A percentile compares a stretch with the other conserved stretches of the same genome.
phyloP scores from a whole-genome alignment of 2,888 invertebrate genomes.

The Syrphus vitripennis region DNA sequence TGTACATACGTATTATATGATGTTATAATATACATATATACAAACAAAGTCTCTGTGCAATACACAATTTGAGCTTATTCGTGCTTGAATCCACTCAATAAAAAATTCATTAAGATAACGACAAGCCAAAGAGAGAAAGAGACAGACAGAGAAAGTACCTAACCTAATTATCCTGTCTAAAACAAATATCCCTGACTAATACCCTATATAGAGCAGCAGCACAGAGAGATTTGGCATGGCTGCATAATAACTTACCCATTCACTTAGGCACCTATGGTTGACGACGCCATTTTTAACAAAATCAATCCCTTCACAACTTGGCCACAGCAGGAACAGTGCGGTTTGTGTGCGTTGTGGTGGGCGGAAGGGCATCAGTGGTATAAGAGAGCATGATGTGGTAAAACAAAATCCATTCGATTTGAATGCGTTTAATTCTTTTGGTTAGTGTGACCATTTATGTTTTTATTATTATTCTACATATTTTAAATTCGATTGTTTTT shows the following conservation, averaged over 20 bases:
- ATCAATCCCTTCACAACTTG: conserved; percentile 23
- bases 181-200: conserved; percentile 42
- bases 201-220: background rate
- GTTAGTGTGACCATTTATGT: background rate
- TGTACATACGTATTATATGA: background rate
- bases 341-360: background rate
- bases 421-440: background rate
- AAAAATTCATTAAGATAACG: conserved; percentile 68
- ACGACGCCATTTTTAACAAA: conserved; percentile 52
- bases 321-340: background rate
- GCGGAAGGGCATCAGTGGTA: background rate
- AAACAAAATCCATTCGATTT: background rate
- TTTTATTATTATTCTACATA: too few relatives aligned
- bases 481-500: background rate
- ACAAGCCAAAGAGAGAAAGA: conserved; percentile 13
- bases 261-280: conserved; percentile 28
- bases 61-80: conserved; percentile 56
- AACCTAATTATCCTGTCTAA: conserved; percentile 63
- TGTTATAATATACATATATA: background rate
- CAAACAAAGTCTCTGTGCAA: conserved; percentile 3
- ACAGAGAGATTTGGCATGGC: conserved; percentile 28
- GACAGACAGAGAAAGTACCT: conserved; percentile 36
- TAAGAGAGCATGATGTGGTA: background rate
- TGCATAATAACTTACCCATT: conserved; percentile 49
- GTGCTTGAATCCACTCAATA: conserved; percentile 62